A percentile compares a stretch with the other conserved stretches of the same genome.
phyloP scores from a whole-genome alignment of 2,797 vertebrate species.

The Lutjanus campechanus region DNA sequence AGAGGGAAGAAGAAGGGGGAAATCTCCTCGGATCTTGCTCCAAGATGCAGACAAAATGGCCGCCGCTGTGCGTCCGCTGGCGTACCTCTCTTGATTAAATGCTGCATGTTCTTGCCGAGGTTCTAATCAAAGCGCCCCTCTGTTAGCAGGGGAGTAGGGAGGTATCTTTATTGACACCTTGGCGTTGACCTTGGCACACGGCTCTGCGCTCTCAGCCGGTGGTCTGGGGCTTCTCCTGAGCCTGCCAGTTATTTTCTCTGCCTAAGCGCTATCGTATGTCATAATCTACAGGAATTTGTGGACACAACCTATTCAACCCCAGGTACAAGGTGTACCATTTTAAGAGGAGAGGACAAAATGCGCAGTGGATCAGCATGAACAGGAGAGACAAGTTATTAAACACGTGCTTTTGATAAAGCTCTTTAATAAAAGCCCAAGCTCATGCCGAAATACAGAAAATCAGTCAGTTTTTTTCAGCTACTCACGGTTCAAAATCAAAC shows the following conservation, averaged over 20 bases:
- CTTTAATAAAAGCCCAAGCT: neutral
- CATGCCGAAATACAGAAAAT: conserved; percentile 9
- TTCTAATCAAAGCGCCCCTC: conserved; percentile 67
- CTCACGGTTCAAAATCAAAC: neutral
- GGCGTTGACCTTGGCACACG: conserved; percentile 67
- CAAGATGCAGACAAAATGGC: conserved; percentile 69
- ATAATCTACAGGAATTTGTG: conserved; percentile 72
- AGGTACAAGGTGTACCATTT: conserved; percentile 52
- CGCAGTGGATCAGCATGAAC: neutral
- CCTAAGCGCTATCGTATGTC: conserved; percentile 63
- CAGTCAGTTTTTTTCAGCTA: neutral
- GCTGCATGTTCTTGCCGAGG: conserved; percentile 41
- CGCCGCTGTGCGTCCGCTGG: conserved; percentile 25
- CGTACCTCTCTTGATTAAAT: conserved; percentile 44
- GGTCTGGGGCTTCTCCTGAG: conserved; percentile 64
- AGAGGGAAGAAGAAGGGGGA: conserved; percentile 14
- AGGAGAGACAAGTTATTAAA: conserved; percentile 29
- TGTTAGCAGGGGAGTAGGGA: conserved; percentile 54
- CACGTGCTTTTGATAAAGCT: conserved; percentile 43
- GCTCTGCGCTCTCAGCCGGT: conserved; percentile 64
- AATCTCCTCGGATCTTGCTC: conserved; percentile 48
- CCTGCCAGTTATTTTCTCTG: conserved; percentile 65
- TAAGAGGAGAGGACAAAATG: conserved; percentile 1
- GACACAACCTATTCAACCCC: conserved; percentile 64
- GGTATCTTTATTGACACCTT: conserved; percentile 76